phyloP scores from a whole-genome alignment of 2,113 vertebrate species.

The Calypte anna region DNA sequence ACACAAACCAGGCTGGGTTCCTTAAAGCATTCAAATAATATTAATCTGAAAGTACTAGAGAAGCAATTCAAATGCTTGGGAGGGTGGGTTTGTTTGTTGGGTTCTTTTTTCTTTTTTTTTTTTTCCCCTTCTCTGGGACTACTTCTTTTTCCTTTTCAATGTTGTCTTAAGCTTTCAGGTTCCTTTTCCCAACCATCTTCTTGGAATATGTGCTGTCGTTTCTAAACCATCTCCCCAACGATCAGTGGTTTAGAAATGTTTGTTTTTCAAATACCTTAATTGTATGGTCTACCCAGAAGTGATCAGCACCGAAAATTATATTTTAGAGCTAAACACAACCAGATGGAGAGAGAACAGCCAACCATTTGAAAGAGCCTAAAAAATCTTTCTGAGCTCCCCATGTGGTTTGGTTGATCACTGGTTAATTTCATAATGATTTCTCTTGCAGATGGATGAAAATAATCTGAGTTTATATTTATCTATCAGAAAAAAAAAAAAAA shows the following conservation, averaged over 20 bases:
- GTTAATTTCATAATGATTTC: conserved; percentile 79
- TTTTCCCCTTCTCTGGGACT: not conserved
- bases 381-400: conserved; percentile 4
- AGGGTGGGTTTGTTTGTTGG: conserved; percentile 30
- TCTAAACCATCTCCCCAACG: conserved; percentile 66
- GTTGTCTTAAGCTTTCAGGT: conserved; percentile 64
- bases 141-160: conserved; percentile 40
- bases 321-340: conserved; percentile 80
- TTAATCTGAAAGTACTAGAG: not conserved
- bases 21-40: not conserved
- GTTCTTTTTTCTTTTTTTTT: not conserved
- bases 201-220: conserved; percentile 77
- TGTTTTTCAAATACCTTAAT: conserved; percentile 86
- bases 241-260: conserved; percentile 80
- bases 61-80: conserved; percentile 45
- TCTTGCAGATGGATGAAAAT: conserved; percentile 63
- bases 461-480: conserved; percentile 56
- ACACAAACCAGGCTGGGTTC: not conserved
- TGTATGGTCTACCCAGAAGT: conserved; percentile 81
- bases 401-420: conserved; percentile 74
- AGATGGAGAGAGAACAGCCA: conserved; percentile 77
- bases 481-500: conserved; percentile 37
- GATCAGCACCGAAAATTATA: conserved; percentile 79
- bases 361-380: conserved; percentile 52
- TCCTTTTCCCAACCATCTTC: conserved; percentile 61